Percentiles rank a stretch among this genome's conserved stretches.
Conservation (phyloP, 2,797 vertebrate species). For the Lutjanus campechanus region DNA sequence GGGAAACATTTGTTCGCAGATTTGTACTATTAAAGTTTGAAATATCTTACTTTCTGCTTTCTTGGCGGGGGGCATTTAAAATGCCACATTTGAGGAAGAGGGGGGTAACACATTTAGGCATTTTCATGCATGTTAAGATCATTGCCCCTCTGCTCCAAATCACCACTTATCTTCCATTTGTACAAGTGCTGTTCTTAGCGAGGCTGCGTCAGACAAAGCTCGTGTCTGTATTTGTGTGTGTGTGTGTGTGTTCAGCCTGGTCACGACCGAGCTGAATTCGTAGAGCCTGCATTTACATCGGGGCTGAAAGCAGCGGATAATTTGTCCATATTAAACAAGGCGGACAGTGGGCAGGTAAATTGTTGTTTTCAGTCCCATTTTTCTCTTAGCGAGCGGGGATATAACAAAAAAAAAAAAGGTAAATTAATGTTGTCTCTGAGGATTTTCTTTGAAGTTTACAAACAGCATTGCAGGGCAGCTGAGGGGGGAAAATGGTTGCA, state of each 20-base stretch:
- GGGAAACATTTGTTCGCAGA: not conserved
- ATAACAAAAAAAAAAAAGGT: constrained; percentile 45
- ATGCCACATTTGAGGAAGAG: constrained; percentile 27
- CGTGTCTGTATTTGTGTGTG: not conserved
- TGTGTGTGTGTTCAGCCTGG: not conserved
- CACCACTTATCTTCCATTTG: constrained; percentile 24
- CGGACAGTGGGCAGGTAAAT: constrained; percentile 51
- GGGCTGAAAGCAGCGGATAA: constrained; percentile 23
- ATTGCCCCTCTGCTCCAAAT: constrained; percentile 14
- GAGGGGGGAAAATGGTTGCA: not conserved
- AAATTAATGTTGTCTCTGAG: constrained; percentile 45
- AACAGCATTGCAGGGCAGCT: constrained; percentile 8
- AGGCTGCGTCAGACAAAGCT: not conserved
- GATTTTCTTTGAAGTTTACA: constrained; percentile 33
- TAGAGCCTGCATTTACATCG: not conserved
- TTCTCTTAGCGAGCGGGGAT: not conserved
- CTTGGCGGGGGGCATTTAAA: constrained; percentile 20
- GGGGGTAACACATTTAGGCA: not conserved
- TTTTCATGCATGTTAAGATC: not conserved
- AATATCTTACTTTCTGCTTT: not conserved
- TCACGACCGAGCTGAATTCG: constrained; percentile 10
- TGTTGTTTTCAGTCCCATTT: constrained; percentile 49
- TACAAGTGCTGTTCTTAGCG: not conserved
- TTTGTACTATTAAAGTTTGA: not conserved
- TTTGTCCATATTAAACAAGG: constrained; percentile 35